Conservation (phyloP, 1,140 invertebrate genomes). For the Heterodera schachtii region DNA sequence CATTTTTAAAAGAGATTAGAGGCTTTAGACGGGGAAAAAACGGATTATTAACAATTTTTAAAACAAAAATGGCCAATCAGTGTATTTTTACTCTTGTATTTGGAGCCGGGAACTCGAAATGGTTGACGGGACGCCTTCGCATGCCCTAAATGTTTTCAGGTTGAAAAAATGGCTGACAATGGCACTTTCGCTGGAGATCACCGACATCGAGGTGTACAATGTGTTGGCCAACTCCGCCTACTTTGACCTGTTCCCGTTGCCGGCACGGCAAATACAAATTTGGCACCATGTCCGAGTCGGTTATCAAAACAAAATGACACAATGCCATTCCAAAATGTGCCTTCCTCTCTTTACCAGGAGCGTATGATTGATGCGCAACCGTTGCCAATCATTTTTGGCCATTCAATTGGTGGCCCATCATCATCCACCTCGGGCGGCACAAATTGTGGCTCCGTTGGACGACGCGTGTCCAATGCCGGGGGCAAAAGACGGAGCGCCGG, state of each 20-base stretch:
- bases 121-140: no score
- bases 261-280: constrained; percentile 21
- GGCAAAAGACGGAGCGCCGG: constrained; percentile 26
- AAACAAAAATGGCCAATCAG: no score
- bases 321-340: no score
- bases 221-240: constrained; percentile 36
- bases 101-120: no score
- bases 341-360: constrained; percentile 16
- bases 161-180: constrained; percentile 33
- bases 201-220: constrained; percentile 35
- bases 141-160: constrained; percentile 18
- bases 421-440: not conserved
- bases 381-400: constrained; percentile 23
- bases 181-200: constrained; percentile 39
- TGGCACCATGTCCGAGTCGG: constrained; percentile 23
- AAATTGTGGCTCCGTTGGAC: no score
- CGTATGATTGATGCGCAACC: constrained; percentile 30
- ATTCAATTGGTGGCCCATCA: constrained; percentile 2
- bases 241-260: constrained; percentile 40
- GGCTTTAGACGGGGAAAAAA: no score
- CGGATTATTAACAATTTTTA: no score
- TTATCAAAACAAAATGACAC: no score
- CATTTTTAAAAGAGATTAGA: no score
- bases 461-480: not conserved
- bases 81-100: no score